Percentiles rank a stretch among this genome's conserved stretches.
phyloP scores from a whole-genome alignment of 2,797 vertebrate genomes.

The Pteropus rufus region DNA sequence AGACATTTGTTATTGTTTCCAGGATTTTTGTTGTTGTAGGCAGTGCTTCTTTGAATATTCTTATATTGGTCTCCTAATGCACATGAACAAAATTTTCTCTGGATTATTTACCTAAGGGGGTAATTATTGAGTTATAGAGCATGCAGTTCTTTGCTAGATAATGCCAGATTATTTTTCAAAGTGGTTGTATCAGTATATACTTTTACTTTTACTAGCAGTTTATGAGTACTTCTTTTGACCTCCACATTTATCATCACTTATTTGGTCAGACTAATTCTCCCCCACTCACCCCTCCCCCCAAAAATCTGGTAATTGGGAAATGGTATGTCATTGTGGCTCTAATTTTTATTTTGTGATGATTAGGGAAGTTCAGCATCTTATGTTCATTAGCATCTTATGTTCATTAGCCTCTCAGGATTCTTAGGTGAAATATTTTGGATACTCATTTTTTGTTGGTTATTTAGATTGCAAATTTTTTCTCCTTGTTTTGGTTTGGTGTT shows the following conservation, averaged over 20 bases:
- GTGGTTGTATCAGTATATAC: neutral
- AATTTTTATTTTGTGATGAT: neutral
- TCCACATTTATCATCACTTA: neutral
- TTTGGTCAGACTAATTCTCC: neutral
- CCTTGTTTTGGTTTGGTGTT: neutral
- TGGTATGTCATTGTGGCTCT: neutral
- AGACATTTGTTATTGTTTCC: neutral
- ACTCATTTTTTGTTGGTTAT: neutral
- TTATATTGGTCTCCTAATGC: neutral
- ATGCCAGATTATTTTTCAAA: neutral
- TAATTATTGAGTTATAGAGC: neutral
- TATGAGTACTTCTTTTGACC: neutral
- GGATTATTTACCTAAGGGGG: neutral
- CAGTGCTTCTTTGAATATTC: neutral
- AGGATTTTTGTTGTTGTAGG: neutral
- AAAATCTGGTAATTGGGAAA: neutral
- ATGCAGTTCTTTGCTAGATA: neutral
- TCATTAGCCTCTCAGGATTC: neutral
- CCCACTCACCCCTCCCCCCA: too few species aligned
- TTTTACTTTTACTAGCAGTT: neutral
- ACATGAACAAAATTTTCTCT: neutral
- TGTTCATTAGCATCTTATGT: neutral
- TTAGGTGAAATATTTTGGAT: neutral
- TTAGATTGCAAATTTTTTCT: neutral
- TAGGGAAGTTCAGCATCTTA: neutral